Conservation (phyloP, 2,888 invertebrate genomes). For the Drosophila picticornis region DNA sequence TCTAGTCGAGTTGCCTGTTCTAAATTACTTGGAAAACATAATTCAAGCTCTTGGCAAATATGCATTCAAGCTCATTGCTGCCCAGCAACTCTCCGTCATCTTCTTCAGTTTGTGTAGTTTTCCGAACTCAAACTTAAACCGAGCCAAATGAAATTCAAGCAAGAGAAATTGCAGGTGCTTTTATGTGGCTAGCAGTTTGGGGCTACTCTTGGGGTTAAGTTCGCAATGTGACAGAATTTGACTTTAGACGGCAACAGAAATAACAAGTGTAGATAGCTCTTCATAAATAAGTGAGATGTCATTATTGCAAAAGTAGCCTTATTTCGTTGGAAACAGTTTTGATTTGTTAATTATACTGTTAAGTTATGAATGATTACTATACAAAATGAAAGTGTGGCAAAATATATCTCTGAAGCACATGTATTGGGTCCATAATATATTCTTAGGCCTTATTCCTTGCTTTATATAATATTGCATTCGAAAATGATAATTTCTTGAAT, state of each 20-base stretch:
- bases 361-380: neutral
- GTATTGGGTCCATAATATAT: neutral
- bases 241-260: neutral
- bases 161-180: neutral
- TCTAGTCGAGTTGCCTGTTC: slow-evolving; percentile 21
- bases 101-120: neutral
- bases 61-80: slow-evolving; percentile 33
- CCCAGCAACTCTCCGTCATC: slow-evolving; percentile 4
- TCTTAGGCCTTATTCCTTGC: neutral
- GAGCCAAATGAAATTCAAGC: slow-evolving; percentile 13
- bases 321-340: neutral
- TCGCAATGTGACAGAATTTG: neutral
- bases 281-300: neutral
- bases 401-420: neutral
- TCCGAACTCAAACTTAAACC: neutral
- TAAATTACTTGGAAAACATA: slow-evolving; percentile 74
- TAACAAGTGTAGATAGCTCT: neutral
- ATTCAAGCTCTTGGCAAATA: slow-evolving; percentile 57
- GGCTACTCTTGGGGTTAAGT: neutral
- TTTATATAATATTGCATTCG: too few relatives aligned
- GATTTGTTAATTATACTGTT: neutral
- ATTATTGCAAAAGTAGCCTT: neutral
- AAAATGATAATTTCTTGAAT: neutral
- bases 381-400: neutral
- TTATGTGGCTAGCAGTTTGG: neutral